Base-by-base conservation (phyloP, 2,888 invertebrate species). In the Lepidocyrtoides sp. region DNA sequence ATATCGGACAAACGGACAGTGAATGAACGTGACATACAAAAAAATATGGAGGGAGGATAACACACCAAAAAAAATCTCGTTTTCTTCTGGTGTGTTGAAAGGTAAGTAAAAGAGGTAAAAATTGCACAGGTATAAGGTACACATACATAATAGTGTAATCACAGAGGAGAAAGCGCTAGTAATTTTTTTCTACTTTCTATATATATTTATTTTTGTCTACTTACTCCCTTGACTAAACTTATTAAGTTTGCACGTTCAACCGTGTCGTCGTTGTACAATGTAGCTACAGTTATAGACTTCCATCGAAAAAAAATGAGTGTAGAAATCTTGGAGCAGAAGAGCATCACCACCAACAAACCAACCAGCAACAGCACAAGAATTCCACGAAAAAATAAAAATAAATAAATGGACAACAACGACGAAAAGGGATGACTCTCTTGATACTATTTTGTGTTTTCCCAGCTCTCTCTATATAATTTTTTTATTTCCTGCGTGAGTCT, bases 141-240 rank as follows among this genome's bases (percentile, higher is more conserved):
- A 75, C 3, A 14, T 75, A 44, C 10, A 44, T 41, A 20, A 20
- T 23, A 69, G 12, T 32, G 32, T 69, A n/a, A 14, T 26, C 12
- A 20, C 0, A 57, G 3, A 12, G 51, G 51, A 20, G 57, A 57
- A 57, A 57, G 57, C 20, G 44, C 41, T 14, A 23, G 23, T 20
- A 44, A 20, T 75, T 41, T 75, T 75, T 75, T n/a, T n/a, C 20
- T 44, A 17, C 41, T n/a, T 23, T 75, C n/a, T n/a, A n/a, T n/a
- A n/a, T n/a, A n/a, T n/a, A n/a, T n/a, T 23, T 75, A 17, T 54
- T 60, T 79, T 81, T 44, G n/a, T 23, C 41, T 23, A 83, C 83
- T 83, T 83, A 83, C 66, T 83, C 83, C 83, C 83, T 29, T 66
- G 83, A 66, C 83, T 66, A 48, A 83, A 83, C 83, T 83, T 83